These are phyloP conservation scores for Engraulis encrasicolus DNA, from an alignment of 2,113 vertebrate species.

Conservation along the genomic window DNA sequence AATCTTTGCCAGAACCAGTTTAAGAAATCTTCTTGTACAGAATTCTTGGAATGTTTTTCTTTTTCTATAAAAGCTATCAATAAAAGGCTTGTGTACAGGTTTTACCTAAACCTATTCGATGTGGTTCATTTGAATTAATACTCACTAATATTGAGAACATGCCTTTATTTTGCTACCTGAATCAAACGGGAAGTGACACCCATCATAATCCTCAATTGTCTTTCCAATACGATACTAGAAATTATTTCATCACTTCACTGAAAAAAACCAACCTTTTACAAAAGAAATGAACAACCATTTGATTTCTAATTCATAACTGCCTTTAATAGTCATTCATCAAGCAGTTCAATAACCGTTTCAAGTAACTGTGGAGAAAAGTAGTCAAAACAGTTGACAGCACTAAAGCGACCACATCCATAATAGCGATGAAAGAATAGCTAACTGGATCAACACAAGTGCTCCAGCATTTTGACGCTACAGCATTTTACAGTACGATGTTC, in stretches of 20 bases:
- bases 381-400: slow-evolving; percentile 17
- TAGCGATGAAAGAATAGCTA: neutral
- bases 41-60: neutral
- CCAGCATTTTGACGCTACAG: neutral
- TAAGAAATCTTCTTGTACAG: neutral
- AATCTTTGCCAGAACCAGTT: no score
- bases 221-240: no score
- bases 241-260: no score
- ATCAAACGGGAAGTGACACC: no score
- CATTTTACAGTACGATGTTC: neutral
- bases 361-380: neutral
- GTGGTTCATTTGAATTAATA: neutral
- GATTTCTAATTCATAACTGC: neutral
- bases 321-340: slow-evolving; percentile 32
- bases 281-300: neutral
- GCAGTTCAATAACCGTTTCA: slow-evolving; percentile 8
- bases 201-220: no score
- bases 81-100: neutral
- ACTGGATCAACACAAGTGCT: neutral
- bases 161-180: no score
- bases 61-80: slow-evolving; percentile 4
- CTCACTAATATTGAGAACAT: neutral
- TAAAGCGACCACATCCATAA: neutral
- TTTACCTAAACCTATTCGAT: neutral
- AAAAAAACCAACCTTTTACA: no score